A percentile compares a stretch with the other conserved stretches of the same genome.
Evolutionary conservation across 2,797 vertebrate species (phyloP).

Genomic region (Rhinichthys osculus): DNA sequence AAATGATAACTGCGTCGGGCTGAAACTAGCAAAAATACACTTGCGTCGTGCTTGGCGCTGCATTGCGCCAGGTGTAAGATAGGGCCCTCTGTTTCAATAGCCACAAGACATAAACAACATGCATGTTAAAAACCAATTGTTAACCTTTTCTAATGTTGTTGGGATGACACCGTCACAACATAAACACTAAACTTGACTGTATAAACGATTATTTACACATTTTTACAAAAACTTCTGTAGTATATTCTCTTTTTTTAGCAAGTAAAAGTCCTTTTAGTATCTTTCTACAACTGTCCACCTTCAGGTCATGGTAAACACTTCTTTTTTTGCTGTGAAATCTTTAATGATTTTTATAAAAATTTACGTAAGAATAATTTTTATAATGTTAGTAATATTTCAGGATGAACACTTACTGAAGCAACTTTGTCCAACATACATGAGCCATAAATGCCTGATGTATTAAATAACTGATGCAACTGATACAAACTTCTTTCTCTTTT

Average conservation of each 20-base stretch:
- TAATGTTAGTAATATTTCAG: neutral
- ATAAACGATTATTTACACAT: neutral
- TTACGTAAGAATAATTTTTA: too few species aligned
- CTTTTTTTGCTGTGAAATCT: neutral
- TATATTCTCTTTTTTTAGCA: neutral
- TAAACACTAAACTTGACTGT: neutral
- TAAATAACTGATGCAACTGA: too few species aligned
- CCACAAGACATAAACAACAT: too few species aligned
- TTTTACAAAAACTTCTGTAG: neutral
- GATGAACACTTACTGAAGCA: neutral
- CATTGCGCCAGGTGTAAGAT: too few species aligned
- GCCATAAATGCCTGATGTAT: too few species aligned
- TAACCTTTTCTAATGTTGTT: neutral
- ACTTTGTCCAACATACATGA: neutral
- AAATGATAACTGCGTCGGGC: too few species aligned
- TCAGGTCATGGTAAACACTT: neutral
- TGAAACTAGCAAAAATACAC: too few species aligned
- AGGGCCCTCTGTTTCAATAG: too few species aligned
- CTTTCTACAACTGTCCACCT: neutral
- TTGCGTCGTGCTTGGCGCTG: too few species aligned
- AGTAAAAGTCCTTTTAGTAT: neutral
- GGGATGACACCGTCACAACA: neutral
- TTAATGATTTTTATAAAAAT: neutral
- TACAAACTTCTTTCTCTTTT: too few species aligned
- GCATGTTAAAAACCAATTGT: too few species aligned